Evolutionary conservation across 2,888 invertebrate species (phyloP).

Genomic region (Meliscaeva auricollis): DNA sequence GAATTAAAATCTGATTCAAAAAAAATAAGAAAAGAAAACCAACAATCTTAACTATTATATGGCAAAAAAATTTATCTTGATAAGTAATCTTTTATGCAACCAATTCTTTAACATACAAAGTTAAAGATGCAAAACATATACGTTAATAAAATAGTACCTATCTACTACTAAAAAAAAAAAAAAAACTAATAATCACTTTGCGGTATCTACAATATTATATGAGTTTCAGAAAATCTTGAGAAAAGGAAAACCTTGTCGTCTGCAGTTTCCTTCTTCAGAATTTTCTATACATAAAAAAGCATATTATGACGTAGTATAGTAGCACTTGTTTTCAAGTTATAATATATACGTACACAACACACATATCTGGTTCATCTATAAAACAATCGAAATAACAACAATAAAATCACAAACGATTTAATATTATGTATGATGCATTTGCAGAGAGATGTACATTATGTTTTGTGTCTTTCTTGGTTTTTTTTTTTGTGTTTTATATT

Average conservation of each 20-base stretch:
- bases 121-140: background rate
- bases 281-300: constrained; percentile 11
- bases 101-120: too few species aligned
- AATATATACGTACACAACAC: background rate
- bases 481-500: background rate
- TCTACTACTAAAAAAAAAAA: background rate
- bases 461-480: constrained; percentile 6
- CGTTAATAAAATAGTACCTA: too few species aligned
- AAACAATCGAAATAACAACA: constrained; percentile 24
- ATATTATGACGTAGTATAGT: constrained; percentile 23
- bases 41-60: too few species aligned
- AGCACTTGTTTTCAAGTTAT: constrained; percentile 15
- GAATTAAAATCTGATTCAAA: too few species aligned
- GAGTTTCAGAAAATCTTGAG: constrained; percentile 35
- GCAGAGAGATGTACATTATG: constrained; percentile 18
- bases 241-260: constrained; percentile 34
- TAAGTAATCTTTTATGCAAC: too few species aligned
- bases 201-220: background rate
- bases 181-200: background rate
- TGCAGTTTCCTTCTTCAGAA: constrained; percentile 29
- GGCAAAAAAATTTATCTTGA: too few species aligned
- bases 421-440: constrained; percentile 28
- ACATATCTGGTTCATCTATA: background rate
- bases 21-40: too few species aligned
- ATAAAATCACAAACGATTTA: constrained; percentile 20